Evolutionary conservation across 2,888 invertebrate genomes (phyloP).

Genomic region (Pterobdella sp.): DNA sequence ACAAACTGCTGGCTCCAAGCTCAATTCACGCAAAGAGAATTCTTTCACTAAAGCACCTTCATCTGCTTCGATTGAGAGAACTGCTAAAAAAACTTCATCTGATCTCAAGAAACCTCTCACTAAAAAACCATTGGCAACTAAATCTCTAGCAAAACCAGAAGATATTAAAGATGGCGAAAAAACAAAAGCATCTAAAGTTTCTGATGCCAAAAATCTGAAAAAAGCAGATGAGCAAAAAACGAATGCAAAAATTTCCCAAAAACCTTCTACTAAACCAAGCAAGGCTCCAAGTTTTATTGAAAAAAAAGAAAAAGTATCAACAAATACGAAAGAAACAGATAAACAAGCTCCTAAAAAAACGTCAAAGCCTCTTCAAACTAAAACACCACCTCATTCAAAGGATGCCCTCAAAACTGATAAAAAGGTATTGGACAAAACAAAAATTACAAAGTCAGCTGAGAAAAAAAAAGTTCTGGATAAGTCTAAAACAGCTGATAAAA

Average conservation of each 20-base stretch:
- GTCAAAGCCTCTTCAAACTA: not conserved
- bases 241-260: not conserved
- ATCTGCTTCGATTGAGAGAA: constrained; percentile 11
- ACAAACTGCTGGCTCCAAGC: not conserved
- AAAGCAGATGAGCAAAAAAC: not conserved
- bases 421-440: not conserved
- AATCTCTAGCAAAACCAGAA: not conserved
- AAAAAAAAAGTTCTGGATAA: constrained; percentile 1
- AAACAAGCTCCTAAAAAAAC: not conserved
- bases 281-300: not conserved
- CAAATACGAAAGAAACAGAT: not conserved
- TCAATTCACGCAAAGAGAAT: not conserved
- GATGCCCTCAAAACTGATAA: not conserved
- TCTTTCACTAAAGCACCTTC: constrained; percentile 13
- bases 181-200: not conserved
- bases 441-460: not conserved
- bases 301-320: not conserved
- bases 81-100: not conserved
- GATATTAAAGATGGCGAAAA: not conserved
- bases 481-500: constrained; percentile 15
- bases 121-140: not conserved
- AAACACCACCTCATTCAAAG: not conserved
- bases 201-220: not conserved
- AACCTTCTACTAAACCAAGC: not conserved
- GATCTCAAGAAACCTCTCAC: not conserved